phyloP scores from a whole-genome alignment of 1,140 invertebrate genomes.

The Pseudomyrmex pallidus region DNA sequence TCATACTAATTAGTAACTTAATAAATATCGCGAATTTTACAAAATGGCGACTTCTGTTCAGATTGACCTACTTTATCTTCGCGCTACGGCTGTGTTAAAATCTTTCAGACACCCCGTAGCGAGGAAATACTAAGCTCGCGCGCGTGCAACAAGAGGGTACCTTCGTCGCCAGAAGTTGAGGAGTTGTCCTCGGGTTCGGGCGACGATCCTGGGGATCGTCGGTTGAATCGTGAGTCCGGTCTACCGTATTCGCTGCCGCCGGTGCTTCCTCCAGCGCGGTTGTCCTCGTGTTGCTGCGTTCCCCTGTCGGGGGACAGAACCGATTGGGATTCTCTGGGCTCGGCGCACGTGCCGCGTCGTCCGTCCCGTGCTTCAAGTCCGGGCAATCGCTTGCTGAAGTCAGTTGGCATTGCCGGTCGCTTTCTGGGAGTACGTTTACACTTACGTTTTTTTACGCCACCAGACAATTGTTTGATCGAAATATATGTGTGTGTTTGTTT shows the following conservation, averaged over 20 bases:
- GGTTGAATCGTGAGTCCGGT: slow-evolving; percentile 65
- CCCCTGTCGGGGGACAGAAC: slow-evolving; percentile 63
- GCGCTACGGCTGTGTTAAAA: too few relatives aligned
- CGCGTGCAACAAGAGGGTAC: slow-evolving; percentile 68
- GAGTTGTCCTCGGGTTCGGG: slow-evolving; percentile 82
- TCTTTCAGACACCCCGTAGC: too few relatives aligned
- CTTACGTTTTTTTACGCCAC: background rate
- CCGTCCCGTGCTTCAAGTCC: slow-evolving; percentile 73
- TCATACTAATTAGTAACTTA: too few relatives aligned
- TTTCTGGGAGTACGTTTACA: slow-evolving; percentile 78
- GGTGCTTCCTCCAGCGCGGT: slow-evolving; percentile 60
- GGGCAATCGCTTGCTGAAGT: slow-evolving; percentile 77
- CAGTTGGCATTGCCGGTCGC: slow-evolving; percentile 79
- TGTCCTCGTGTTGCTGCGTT: slow-evolving; percentile 60
- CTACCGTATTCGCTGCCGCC: slow-evolving; percentile 71
- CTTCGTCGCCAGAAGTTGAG: slow-evolving; percentile 84
- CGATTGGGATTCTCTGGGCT: slow-evolving; percentile 58
- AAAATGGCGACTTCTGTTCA: too few relatives aligned
- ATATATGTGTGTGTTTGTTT: background rate
- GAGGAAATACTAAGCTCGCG: background rate
- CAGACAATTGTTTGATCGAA: background rate
- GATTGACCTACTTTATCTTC: too few relatives aligned
- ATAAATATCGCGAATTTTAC: too few relatives aligned
- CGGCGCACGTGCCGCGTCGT: slow-evolving; percentile 43
- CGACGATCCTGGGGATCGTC: slow-evolving; percentile 78